Evolutionary conservation across 2,113 vertebrate species (phyloP).

Genomic region (Lipophrys pholis): DNA sequence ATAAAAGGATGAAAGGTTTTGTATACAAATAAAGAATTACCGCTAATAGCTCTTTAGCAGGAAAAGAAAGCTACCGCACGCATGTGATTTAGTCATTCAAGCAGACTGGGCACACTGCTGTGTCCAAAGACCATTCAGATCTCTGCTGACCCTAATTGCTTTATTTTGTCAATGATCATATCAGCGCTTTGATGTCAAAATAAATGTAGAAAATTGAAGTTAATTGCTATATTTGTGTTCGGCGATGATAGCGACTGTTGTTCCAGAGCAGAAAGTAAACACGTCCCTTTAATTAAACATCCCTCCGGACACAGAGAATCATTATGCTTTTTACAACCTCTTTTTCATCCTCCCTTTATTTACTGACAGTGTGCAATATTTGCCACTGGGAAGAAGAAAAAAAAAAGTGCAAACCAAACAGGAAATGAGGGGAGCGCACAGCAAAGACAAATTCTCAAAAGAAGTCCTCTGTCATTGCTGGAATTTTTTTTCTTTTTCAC

Average conservation of each 20-base stretch:
- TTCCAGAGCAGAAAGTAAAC: slow-evolving; percentile 80
- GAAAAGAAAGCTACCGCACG: slow-evolving; percentile 83
- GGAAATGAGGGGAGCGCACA: slow-evolving; percentile 61
- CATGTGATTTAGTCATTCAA: slow-evolving; percentile 78
- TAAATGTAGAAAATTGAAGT: slow-evolving; percentile 84
- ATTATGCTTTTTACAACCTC: slow-evolving; percentile 66
- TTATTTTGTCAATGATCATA: slow-evolving; percentile 82
- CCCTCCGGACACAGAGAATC: slow-evolving; percentile 73
- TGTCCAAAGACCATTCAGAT: slow-evolving; percentile 79
- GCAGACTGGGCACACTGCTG: slow-evolving; percentile 70
- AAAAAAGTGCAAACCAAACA: slow-evolving; percentile 72
- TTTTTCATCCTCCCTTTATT: slow-evolving; percentile 79
- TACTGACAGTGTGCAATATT: slow-evolving; percentile 71
- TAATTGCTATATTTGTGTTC: slow-evolving; percentile 86
- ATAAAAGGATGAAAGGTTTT: slow-evolving; percentile 86
- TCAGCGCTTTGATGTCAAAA: slow-evolving; percentile 84
- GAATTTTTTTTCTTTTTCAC: slow-evolving; percentile 76
- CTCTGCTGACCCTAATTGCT: slow-evolving; percentile 82
- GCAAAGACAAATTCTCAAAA: slow-evolving; percentile 82
- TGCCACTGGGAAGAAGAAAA: slow-evolving; percentile 60
- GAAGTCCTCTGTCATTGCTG: slow-evolving; percentile 80
- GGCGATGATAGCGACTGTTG: slow-evolving; percentile 77
- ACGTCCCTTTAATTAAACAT: slow-evolving; percentile 82
- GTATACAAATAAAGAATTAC: slow-evolving; percentile 87
- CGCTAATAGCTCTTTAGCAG: slow-evolving; percentile 83